These are phyloP conservation scores for Dryococelus australis DNA, from an alignment of 2,888 invertebrate genomes.

Conservation along the genomic window DNA sequence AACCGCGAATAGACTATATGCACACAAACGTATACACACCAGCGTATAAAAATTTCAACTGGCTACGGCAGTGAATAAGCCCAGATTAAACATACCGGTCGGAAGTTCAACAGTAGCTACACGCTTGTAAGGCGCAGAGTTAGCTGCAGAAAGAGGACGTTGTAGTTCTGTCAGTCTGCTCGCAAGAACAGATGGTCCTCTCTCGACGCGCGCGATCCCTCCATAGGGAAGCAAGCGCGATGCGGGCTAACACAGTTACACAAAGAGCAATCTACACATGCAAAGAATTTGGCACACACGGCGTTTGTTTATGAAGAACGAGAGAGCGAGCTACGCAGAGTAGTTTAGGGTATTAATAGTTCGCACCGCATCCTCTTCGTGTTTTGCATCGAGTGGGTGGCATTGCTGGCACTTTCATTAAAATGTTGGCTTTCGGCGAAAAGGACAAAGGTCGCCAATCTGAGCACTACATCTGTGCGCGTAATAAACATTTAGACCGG, in stretches of 20 bases:
- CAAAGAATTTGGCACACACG: constrained; percentile 1
- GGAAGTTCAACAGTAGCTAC: not conserved
- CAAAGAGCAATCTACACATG: constrained; percentile 16
- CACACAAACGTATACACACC: too few species aligned
- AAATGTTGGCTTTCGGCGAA: not conserved
- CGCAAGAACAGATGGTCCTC: too few species aligned
- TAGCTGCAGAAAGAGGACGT: not conserved
- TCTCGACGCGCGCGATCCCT: not conserved
- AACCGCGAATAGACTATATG: too few species aligned
- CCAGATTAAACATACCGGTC: too few species aligned
- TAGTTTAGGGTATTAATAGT: not conserved
- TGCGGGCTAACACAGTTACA: constrained; percentile 12
- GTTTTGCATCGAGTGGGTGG: not conserved
- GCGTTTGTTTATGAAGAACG: constrained; percentile 6
- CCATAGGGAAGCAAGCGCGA: not conserved
- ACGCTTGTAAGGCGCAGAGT: not conserved
- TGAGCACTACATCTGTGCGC: not conserved
- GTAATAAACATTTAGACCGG: not conserved
- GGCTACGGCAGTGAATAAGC: too few species aligned
- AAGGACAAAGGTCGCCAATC: not conserved
- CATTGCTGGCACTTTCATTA: not conserved
- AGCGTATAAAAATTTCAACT: too few species aligned
- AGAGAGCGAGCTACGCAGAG: not conserved
- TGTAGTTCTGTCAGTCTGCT: not conserved
- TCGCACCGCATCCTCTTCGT: not conserved